Base-by-base conservation (phyloP, 1,140 invertebrate genomes). In the Apis dorsata region DNA sequence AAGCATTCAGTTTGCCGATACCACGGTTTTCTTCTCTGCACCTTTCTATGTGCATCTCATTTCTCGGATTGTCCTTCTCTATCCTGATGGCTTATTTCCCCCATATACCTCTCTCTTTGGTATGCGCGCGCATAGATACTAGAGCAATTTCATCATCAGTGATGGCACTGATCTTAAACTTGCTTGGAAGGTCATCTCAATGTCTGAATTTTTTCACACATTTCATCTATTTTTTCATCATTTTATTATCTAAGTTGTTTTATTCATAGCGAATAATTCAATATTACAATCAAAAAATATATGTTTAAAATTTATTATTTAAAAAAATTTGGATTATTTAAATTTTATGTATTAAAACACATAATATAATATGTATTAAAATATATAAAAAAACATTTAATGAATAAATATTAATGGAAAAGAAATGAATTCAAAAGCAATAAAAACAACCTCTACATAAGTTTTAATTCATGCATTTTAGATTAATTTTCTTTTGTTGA, bases 21-120 rank as follows among this genome's bases (percentile, higher is more conserved):
- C 76, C 72, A 76, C n/a, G 44, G 60, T 89, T 86, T 89, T 88
- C 79, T 89, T 79, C 66, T 72, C 84, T 72, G 79, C 73, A 82
- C 84, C 81, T 86, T 90, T 89, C 85, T 79, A 60, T 72, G 7
- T 34, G 53, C 77, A 79, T 79, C 84, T 77, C 79, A 44, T 68
- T 65, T 74, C 73, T 78, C 63, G 62, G 71, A 72, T 62, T 49
- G 13, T 51, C 53, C 57, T 28, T 60, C 28, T 76, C 62, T 65
- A 51, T 71, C 79, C 34, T 71, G 65, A 63, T 7, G 11, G 51
- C 12, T 15, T 65, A 53, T 60, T 59, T 74, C 69, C 21, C 44
- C 34, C 28, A 24, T 51, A 49, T 17, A 10, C 34, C 17, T 57
- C 78, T 57, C 28, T 55, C 15, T 60, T 24, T 17, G 7, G 17